Base-by-base conservation (phyloP, 2,113 vertebrate species). In the Tachycineta bicolor region DNA sequence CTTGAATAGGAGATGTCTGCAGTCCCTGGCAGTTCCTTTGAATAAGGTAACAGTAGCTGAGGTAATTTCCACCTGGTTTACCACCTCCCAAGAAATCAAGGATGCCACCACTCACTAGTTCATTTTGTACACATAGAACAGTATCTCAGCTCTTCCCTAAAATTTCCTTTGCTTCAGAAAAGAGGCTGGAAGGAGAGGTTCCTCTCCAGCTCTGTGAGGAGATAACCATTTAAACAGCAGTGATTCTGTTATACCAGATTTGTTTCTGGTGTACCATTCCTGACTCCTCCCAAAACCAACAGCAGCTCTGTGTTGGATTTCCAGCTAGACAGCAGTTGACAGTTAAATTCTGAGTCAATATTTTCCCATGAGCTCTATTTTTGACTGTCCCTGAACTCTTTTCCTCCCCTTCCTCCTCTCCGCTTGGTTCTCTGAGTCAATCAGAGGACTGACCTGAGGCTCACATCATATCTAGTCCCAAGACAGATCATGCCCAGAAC, bases 401-500 rank as follows among this genome's bases (percentile, higher is more conserved):
- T 90, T 65, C 28, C 12, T 91, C 46, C 58, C 26, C 31, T 82
- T 87, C 33, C 21, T 79, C 46, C 63, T 80, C 62, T 83, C 34
- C 41, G 10, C 46, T 82, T 92, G 73, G 62, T 74, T 75, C 65
- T 89, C 52, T 47, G 55, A 89, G 90, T 84, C 47, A 89, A 41
- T 88, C 83, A 81, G 62, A 78, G 23, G 28, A 74, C 65, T 93
- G 88, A 95, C 88, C 83, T 64, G 64, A 89, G 85, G 90, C 93
- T 93, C 71, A 92, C 33, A 95, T 90, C 74, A 47, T 33, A 93
- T 96, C 71, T 28, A 88, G 84, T 94, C 93, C 85, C 93, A 80
- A 94, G 88, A 95, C 47, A 94, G 93, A 94, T 94, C 74, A 91
- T 80, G 67, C 78, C 67, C 71, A 53, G 77, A 95, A 95, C 89